Evolutionary conservation across 2,888 invertebrate species (phyloP), one percentile per base, ranked within the genome.

Genomic region (Eudasyphora cyanicolor): DNA sequence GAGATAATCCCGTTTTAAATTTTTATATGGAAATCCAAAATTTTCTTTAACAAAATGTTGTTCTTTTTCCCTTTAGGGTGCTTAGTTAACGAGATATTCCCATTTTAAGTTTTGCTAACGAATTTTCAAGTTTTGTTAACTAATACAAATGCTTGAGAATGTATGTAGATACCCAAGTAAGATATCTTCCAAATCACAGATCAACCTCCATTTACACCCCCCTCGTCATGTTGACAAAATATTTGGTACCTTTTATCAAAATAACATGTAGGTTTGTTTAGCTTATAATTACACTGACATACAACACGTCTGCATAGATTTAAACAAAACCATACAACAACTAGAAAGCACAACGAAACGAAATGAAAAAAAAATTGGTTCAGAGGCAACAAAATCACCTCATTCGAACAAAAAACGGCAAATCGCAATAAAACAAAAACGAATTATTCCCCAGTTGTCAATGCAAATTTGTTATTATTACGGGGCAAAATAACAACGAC

Each of bases 371-470:
- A 24, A 57, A 49, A 49, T 49, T 27, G 64, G 35, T 19, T 21
- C 1, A n/a, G 12, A 57, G 14, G 17, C 17, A 70, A 42, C 17
- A 69, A 76, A 29, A 67, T 24, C 35, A 76, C 0, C 74, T 64
- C 75, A 77, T 49, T 77, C 45, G 38, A 70, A 77, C 75, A 80
- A 70, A 21, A 80, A 64, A 81, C 35, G n/a, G n/a, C n/a, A n/a
- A 54, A 49, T 67, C 19, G 24, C 67, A 67, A 67, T 67, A 67
- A 67, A 67, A 67, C 57, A 67, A 51, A 81, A 81, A 64, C 64
- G 67, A 67, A 81, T 81, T 84, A 84, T 81, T 84, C 84, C 84
- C 84, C 70, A 81, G 81, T 84, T 84, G 84, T 76, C 81, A 84
- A 84, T 84, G 84, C 81, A 84, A 84, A 84, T 84, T 81, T 70